Conservation (phyloP, 1,140 invertebrate species). For the Formica exsecta region DNA sequence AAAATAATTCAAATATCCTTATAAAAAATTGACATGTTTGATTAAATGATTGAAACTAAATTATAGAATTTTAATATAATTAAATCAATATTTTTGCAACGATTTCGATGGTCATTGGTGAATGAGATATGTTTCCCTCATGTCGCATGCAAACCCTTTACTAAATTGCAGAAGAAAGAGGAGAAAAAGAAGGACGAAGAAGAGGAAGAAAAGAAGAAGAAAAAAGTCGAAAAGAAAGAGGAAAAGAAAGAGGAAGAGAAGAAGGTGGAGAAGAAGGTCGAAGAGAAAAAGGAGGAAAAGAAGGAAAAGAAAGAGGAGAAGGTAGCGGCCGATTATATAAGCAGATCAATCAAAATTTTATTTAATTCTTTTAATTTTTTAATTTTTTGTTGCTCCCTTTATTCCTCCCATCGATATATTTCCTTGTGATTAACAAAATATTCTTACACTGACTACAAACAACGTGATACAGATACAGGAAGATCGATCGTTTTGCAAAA, state of each 20-base stretch:
- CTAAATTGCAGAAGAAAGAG: constrained; percentile 78
- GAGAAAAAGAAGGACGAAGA: constrained; percentile 78
- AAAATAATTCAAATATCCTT: background rate
- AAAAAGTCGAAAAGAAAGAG: constrained; percentile 85
- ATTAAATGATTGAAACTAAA: background rate
- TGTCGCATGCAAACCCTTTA: constrained; percentile 73
- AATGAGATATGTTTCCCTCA: constrained; percentile 23
- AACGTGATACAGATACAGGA: constrained; percentile 33
- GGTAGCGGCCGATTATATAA: constrained; percentile 27
- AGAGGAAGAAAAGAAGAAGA: constrained; percentile 84
- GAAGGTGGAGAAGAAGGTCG: constrained; percentile 75
- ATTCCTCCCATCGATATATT: background rate
- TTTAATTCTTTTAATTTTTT: constrained; percentile 7
- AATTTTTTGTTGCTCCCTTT: background rate
- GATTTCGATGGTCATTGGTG: background rate
- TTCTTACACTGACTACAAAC: constrained; percentile 20
- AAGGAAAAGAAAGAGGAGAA: constrained; percentile 87
- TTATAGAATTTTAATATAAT: background rate
- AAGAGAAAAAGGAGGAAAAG: constrained; percentile 79
- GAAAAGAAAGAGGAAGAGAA: constrained; percentile 77
- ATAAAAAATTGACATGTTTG: constrained; percentile 12
- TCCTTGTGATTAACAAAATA: constrained; percentile 45
- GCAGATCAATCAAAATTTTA: constrained; percentile 10
- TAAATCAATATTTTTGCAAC: background rate
- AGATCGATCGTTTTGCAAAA: constrained; percentile 39